Conservation (phyloP, 1,140 invertebrate species). For the Saccostrea glomerata region DNA sequence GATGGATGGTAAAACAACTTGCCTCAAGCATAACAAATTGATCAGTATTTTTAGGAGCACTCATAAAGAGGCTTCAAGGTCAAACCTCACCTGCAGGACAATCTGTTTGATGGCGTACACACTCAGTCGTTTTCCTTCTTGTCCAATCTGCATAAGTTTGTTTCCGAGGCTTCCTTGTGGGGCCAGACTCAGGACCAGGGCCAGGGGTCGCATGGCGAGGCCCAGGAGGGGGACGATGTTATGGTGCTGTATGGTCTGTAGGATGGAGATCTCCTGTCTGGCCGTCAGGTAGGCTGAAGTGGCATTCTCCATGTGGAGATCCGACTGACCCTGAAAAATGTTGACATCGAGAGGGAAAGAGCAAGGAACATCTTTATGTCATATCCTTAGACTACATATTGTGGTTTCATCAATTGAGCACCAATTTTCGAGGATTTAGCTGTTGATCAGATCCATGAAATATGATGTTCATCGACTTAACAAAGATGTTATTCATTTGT, state of each 20-base stretch:
- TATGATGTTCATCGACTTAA: too few relatives aligned
- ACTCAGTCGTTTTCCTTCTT: conserved; percentile 89
- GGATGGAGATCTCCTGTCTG: conserved; percentile 94
- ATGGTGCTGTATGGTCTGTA: conserved; percentile 90
- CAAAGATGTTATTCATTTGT: too few relatives aligned
- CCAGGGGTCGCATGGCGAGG: conserved; percentile 90
- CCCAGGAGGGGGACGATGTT: conserved; percentile 96
- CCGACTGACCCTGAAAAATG: conserved; percentile 40
- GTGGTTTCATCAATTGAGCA: too few relatives aligned
- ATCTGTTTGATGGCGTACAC: conserved; percentile 90
- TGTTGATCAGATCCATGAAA: too few relatives aligned
- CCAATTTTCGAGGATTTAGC: too few relatives aligned
- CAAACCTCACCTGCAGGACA: conserved; percentile 86
- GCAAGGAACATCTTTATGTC: too few relatives aligned
- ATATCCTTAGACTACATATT: too few relatives aligned
- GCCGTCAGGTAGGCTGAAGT: conserved; percentile 97
- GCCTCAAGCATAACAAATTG: too few relatives aligned
- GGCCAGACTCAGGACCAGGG: conserved; percentile 93
- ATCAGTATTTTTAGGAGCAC: too few relatives aligned
- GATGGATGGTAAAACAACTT: too few relatives aligned
- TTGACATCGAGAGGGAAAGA: too few relatives aligned
- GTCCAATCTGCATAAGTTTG: conserved; percentile 89
- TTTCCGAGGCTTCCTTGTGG: conserved; percentile 93
- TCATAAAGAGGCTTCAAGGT: neutral
- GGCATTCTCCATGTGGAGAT: conserved; percentile 81